Evolutionary conservation across 2,888 invertebrate species (phyloP).

Genomic region (Ferrisia virgata): DNA sequence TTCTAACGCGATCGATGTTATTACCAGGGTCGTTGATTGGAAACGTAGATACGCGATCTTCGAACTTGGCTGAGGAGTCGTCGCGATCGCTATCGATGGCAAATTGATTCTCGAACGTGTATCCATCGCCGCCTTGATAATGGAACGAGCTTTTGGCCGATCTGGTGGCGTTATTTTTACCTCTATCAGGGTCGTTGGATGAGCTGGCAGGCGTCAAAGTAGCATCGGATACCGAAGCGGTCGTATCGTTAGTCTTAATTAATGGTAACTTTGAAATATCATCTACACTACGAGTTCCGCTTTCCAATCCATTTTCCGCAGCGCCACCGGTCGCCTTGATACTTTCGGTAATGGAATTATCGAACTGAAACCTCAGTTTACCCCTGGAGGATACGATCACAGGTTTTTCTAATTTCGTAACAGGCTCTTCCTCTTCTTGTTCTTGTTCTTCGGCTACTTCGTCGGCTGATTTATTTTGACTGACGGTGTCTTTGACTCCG

Average conservation of each 20-base stretch:
- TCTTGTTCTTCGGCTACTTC: not conserved
- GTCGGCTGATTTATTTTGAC: not conserved
- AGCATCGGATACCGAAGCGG: not conserved
- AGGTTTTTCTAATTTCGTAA: not conserved
- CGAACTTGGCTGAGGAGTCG: not conserved
- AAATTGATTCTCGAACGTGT: not conserved
- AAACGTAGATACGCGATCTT: not conserved
- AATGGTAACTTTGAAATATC: conserved; percentile 19
- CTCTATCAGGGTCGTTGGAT: not conserved
- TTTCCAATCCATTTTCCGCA: not conserved
- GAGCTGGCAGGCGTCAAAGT: not conserved
- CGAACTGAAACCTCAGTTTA: not conserved
- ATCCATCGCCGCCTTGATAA: conserved; percentile 11
- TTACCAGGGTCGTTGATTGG: conserved; percentile 12
- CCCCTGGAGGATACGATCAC: not conserved
- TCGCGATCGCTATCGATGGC: not conserved
- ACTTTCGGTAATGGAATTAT: conserved; percentile 2
- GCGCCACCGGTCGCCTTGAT: not conserved
- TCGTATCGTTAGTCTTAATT: conserved; percentile 4
- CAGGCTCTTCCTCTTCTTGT: not conserved
- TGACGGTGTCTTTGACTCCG: not conserved
- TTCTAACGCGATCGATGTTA: not conserved
- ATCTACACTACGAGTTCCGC: not conserved
- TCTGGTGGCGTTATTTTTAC: not conserved
- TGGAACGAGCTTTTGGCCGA: not conserved